A percentile compares a stretch with the other conserved stretches of the same genome.
phyloP scores from a whole-genome alignment of 1,140 invertebrate species.

The Pissodes strobi region DNA sequence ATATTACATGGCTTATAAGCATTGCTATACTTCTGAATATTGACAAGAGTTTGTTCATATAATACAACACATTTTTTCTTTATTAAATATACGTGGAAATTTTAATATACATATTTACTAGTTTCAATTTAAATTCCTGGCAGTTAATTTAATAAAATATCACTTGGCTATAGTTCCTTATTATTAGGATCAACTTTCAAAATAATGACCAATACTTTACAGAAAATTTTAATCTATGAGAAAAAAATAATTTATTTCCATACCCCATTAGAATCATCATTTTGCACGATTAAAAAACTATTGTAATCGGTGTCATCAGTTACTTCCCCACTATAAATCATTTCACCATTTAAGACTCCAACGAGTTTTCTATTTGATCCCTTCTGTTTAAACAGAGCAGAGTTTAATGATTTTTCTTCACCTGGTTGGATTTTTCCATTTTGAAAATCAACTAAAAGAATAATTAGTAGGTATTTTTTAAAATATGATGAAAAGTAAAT shows the following conservation, averaged over 20 bases:
- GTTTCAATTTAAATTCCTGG: no score
- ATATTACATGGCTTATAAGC: no score
- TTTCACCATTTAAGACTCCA: slow-evolving; percentile 35
- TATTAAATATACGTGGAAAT: no score
- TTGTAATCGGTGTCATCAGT: slow-evolving; percentile 37
- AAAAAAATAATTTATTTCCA: not conserved
- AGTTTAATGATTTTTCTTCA: slow-evolving; percentile 34
- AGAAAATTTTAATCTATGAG: not conserved
- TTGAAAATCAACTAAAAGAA: slow-evolving; percentile 46
- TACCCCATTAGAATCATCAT: slow-evolving; percentile 37
- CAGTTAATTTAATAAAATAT: no score
- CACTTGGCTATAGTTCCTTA: slow-evolving; percentile 4
- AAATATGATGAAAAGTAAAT: no score
- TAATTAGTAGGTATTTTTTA: no score
- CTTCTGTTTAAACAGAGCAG: slow-evolving; percentile 33
- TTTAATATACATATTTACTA: no score
- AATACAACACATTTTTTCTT: no score
- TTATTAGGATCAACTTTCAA: not conserved
- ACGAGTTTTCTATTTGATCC: slow-evolving; percentile 30
- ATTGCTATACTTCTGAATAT: no score
- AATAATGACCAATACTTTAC: not conserved
- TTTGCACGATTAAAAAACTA: slow-evolving; percentile 42
- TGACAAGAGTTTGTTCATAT: no score
- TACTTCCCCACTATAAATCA: slow-evolving; percentile 42
- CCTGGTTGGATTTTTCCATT: slow-evolving; percentile 41